Evolutionary conservation across 2,113 vertebrate genomes (phyloP).

Genomic region (Megalops atlanticus): DNA sequence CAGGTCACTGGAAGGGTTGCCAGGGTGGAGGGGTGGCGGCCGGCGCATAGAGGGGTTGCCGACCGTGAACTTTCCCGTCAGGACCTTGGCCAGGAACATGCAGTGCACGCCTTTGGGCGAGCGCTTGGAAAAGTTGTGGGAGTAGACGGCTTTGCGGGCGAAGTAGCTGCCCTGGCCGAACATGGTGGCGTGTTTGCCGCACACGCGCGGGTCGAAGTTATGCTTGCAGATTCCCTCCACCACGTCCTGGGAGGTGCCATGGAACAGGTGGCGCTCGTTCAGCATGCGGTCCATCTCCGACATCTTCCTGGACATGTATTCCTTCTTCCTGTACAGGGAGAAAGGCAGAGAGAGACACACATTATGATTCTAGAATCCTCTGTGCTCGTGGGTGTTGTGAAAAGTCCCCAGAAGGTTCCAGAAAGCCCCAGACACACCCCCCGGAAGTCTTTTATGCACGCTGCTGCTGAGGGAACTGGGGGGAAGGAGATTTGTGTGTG

Average conservation of each 20-base stretch:
- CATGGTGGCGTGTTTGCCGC: constrained; percentile 98
- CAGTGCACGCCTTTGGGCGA: constrained; percentile 91
- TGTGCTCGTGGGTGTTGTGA: not conserved
- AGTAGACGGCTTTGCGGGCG: constrained; percentile 93
- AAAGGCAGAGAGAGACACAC: not conserved
- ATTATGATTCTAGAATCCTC: not conserved
- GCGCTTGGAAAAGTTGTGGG: constrained; percentile 95
- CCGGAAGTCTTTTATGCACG: no score
- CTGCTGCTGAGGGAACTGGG: no score
- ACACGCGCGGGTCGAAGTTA: constrained; percentile 97
- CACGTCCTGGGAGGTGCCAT: constrained; percentile 94
- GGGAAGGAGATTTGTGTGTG: no score
- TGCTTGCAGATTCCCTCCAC: constrained; percentile 98
- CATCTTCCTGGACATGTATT: constrained; percentile 94
- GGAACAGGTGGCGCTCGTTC: constrained; percentile 95
- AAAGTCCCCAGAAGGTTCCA: not conserved
- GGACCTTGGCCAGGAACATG: constrained; percentile 98
- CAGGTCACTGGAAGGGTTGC: constrained; percentile 91
- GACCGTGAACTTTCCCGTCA: constrained; percentile 91
- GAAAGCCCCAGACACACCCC: no score
- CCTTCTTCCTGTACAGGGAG: constrained; percentile 87
- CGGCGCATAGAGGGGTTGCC: constrained; percentile 95
- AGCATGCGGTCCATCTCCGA: constrained; percentile 85
- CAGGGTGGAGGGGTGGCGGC: constrained; percentile 87
- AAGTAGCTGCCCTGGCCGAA: constrained; percentile 99